These are phyloP conservation scores for Mionectes macconnelli DNA, from an alignment of 2,113 vertebrate genomes.

Conservation along the genomic window DNA sequence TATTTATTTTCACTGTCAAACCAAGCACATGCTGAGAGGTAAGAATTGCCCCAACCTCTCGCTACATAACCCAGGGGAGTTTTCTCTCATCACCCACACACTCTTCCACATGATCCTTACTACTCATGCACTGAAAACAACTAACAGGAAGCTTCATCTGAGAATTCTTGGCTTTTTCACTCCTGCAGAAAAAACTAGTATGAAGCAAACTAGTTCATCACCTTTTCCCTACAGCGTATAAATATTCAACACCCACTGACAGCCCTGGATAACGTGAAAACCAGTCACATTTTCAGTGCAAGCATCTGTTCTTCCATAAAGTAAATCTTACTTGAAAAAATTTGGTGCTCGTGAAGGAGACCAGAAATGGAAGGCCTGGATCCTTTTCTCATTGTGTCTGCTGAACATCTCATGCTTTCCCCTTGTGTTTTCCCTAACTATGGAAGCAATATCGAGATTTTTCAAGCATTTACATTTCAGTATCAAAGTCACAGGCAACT, in stretches of 20 bases:
- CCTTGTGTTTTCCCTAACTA: background rate
- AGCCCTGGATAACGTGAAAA: slow-evolving; percentile 35
- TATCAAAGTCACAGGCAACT: background rate
- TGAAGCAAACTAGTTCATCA: slow-evolving; percentile 47
- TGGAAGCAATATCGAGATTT: background rate
- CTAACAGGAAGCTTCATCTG: slow-evolving; percentile 32
- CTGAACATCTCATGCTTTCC: background rate
- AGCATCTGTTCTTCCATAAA: slow-evolving; percentile 53
- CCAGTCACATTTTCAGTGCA: slow-evolving; percentile 41
- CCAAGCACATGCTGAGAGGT: background rate
- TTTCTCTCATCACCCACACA: slow-evolving; percentile 36
- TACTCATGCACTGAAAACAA: slow-evolving; percentile 5
- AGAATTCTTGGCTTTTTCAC: slow-evolving; percentile 38
- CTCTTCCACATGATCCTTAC: slow-evolving; percentile 15
- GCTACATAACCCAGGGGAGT: background rate
- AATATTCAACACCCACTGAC: slow-evolving; percentile 66
- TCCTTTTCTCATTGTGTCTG: background rate
- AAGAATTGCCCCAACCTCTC: background rate
- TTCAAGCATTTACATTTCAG: background rate
- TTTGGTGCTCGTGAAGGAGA: background rate
- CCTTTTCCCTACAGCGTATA: slow-evolving; percentile 51
- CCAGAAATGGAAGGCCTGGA: background rate
- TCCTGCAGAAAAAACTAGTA: slow-evolving; percentile 32
- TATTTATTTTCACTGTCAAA: slow-evolving; percentile 51
- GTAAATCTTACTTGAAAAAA: slow-evolving; percentile 2